A percentile compares a stretch with the other conserved stretches of the same genome.
Evolutionary conservation across 2,888 invertebrate species (phyloP).

Genomic region (Aspidiotus destructor): DNA sequence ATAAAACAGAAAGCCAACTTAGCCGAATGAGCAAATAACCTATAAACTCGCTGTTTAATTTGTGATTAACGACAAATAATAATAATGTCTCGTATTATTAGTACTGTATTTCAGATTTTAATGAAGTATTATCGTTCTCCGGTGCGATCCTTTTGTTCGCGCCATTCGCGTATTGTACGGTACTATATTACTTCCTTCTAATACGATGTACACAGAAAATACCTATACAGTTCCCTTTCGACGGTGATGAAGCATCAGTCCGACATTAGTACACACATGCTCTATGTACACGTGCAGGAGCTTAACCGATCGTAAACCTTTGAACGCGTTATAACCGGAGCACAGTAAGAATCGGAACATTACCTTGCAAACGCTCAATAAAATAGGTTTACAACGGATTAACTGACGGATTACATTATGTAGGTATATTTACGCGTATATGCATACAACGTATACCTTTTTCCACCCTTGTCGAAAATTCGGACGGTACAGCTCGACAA

Average conservation of each 20-base stretch:
- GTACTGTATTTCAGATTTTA: neutral
- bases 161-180: neutral
- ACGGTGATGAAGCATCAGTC: too few species aligned
- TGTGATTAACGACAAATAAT: neutral
- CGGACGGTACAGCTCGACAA: neutral
- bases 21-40: neutral
- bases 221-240: neutral
- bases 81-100: neutral
- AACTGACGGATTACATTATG: conserved; percentile 18
- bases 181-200: neutral
- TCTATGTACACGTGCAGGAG: neutral
- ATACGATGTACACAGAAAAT: neutral
- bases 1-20: neutral
- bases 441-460: neutral
- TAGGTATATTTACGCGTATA: neutral
- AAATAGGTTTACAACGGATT: conserved; percentile 22
- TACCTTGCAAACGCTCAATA: conserved; percentile 14
- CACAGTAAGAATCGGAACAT: neutral
- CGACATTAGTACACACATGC: too few species aligned
- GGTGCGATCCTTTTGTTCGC: neutral
- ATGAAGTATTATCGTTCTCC: neutral
- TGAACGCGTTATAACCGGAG: neutral
- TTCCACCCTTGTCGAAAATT: neutral
- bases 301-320: conserved; percentile 6
- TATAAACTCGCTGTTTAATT: neutral